Percentiles rank a stretch among this genome's conserved stretches.
These are phyloP conservation scores for Bagarius yarrelli DNA, from an alignment of 2,113 vertebrate genomes.

Conservation along the genomic window DNA sequence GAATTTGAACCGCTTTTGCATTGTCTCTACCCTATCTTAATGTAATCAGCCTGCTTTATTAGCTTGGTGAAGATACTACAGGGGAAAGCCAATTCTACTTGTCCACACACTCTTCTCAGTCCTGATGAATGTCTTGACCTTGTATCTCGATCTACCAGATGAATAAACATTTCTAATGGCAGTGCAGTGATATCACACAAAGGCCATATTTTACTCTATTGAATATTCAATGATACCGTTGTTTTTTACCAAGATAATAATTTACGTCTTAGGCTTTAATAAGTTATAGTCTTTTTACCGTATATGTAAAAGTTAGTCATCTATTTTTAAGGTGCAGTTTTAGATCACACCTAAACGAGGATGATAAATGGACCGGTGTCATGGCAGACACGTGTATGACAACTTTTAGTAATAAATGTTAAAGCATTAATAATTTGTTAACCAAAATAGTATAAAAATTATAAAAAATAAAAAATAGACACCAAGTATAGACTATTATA, in stretches of 20 bases:
- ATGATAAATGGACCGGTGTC: not conserved
- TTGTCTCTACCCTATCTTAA: constrained; percentile 9
- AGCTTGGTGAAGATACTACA: not conserved
- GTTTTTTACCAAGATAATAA: not conserved
- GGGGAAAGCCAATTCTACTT: not conserved
- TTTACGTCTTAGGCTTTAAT: not conserved
- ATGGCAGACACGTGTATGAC: not conserved
- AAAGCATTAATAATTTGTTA: not conserved
- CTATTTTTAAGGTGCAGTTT: not conserved
- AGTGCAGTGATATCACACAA: not conserved
- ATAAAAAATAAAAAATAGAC: too few species aligned
- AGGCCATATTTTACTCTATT: not conserved
- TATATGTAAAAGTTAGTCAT: not conserved
- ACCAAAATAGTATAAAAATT: not conserved
- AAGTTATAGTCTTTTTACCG: not conserved
- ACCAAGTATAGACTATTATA: too few species aligned
- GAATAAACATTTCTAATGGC: not conserved
- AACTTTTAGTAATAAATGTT: not conserved
- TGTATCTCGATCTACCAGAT: constrained; percentile 49
- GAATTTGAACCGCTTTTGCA: not conserved
- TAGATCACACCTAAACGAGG: not conserved
- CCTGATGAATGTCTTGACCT: constrained; percentile 56
- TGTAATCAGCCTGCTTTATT: not conserved
- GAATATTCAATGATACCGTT: not conserved
- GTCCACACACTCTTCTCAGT: constrained; percentile 32